These are phyloP conservation scores for Phrixothrix hirtus DNA, from an alignment of 2,888 invertebrate species.

Conservation along the genomic window DNA sequence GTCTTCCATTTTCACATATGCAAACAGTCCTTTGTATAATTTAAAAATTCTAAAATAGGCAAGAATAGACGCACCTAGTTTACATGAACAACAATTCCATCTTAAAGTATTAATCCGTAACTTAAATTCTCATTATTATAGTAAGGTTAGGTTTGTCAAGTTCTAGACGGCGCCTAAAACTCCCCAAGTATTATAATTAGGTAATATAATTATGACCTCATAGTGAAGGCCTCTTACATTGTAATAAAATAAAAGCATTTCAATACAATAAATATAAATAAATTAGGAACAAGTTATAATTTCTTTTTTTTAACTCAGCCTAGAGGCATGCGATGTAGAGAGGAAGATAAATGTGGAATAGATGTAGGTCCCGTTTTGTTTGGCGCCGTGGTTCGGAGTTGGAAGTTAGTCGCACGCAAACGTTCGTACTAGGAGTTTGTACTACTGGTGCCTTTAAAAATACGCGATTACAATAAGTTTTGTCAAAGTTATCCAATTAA, in stretches of 20 bases:
- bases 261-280: slow-evolving; percentile 43
- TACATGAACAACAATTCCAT: too few species aligned
- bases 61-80: too few species aligned
- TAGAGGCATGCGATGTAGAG: slow-evolving; percentile 33
- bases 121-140: too few species aligned
- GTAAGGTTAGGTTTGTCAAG: too few species aligned
- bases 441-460: slow-evolving; percentile 8
- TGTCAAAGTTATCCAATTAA: too few species aligned
- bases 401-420: slow-evolving; percentile 36
- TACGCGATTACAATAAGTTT: background rate
- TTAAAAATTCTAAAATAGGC: too few species aligned
- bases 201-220: slow-evolving; percentile 23
- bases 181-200: slow-evolving; percentile 10
- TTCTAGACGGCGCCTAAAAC: too few species aligned
- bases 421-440: slow-evolving; percentile 27
- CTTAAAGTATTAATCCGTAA: too few species aligned
- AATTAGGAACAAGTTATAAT: slow-evolving; percentile 48
- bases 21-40: too few species aligned
- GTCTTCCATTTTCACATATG: too few species aligned
- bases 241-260: slow-evolving; percentile 33
- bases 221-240: slow-evolving; percentile 21
- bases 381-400: slow-evolving; percentile 12
- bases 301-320: slow-evolving; percentile 43
- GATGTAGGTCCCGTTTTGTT: slow-evolving; percentile 16
- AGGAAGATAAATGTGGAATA: slow-evolving; percentile 10